Evolutionary conservation across 2,113 vertebrate species (phyloP), one percentile per base, ranked within the genome.

Genomic region (Grallaria varia): DNA sequence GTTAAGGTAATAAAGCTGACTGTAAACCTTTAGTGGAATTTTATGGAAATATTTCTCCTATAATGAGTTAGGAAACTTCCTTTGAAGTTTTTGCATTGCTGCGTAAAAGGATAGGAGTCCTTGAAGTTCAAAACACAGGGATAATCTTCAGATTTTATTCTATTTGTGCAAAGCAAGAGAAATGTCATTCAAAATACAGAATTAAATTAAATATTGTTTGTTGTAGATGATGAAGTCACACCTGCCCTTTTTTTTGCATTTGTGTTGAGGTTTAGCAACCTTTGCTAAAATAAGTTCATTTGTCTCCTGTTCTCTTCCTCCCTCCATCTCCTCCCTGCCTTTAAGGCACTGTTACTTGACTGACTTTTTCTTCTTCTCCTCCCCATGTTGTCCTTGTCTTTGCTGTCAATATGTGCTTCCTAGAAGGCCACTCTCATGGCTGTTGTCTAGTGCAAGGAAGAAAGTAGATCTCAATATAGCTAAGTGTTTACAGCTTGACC

Each of bases 271-370:
- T 73, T 89, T 81, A 66, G 18, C 76, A 22, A 31, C 52, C 11
- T 88, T 19, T 84, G 21, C 47, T 68, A 39, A 27, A 45, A 30
- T 18, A 59, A 81, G 27, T 67, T 71, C 4, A 3, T 9, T 7
- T 3, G 0, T 58, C 21, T 69, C 39, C 55, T 0, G 1, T 71
- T 56, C 4, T 67, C 25, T 24, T 44, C 11, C 4, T n/a, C 8
- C 12, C 4, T 33, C 25, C 17, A 14, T 8, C 12, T 30, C 14
- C 27, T 58, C 15, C 37, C 33, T 8, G 19, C 28, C 25, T 76
- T 56, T 59, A 56, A 78, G 21, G 12, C 44, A 35, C 2, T 42
- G 15, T 52, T 73, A 19, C 2, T 76, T 88, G 8, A 14, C 40
- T 66, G 44, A 47, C 22, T 16, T 59, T 42, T 59, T 25, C 6